These are phyloP conservation scores for Seriola quinqueradiata DNA, from an alignment of 2,113 vertebrate genomes.

Conservation along the genomic window DNA sequence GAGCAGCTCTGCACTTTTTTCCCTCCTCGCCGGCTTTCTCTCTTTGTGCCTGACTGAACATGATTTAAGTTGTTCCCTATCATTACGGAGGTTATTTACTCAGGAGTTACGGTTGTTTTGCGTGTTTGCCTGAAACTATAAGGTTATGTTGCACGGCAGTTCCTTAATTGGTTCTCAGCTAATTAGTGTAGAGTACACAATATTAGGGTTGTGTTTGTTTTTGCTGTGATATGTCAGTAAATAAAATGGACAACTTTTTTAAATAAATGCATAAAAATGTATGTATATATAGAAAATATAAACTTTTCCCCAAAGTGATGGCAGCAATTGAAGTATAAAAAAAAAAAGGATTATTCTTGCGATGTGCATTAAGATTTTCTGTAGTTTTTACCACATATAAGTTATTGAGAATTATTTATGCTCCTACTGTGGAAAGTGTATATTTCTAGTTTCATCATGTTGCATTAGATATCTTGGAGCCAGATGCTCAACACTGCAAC, in stretches of 20 bases:
- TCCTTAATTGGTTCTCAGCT: constrained; percentile 50
- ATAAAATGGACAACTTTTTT: background rate
- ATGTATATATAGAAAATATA: background rate
- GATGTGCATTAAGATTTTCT: background rate
- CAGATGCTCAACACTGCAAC: constrained; percentile 7
- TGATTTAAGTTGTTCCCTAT: constrained; percentile 14
- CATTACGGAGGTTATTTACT: constrained; percentile 22
- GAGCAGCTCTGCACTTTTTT: background rate
- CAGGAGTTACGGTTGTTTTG: constrained; percentile 5
- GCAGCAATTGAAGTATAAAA: constrained; percentile 1
- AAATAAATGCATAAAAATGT: constrained; percentile 2
- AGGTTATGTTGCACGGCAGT: background rate
- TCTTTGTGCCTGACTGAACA: constrained; percentile 24
- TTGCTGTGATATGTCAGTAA: background rate
- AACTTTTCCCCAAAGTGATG: background rate
- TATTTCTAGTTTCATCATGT: constrained; percentile 39
- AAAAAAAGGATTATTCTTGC: background rate
- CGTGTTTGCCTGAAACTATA: constrained; percentile 24
- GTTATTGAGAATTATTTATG: constrained; percentile 36
- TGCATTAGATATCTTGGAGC: constrained; percentile 16
- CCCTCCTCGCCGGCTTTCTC: background rate
- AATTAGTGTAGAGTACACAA: constrained; percentile 20
- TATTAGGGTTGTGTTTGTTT: constrained; percentile 24
- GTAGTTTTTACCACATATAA: constrained; percentile 7
- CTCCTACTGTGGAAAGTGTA: background rate